Evolutionary conservation across 1,140 invertebrate species (phyloP).

Genomic region (Triops cancriformis): DNA sequence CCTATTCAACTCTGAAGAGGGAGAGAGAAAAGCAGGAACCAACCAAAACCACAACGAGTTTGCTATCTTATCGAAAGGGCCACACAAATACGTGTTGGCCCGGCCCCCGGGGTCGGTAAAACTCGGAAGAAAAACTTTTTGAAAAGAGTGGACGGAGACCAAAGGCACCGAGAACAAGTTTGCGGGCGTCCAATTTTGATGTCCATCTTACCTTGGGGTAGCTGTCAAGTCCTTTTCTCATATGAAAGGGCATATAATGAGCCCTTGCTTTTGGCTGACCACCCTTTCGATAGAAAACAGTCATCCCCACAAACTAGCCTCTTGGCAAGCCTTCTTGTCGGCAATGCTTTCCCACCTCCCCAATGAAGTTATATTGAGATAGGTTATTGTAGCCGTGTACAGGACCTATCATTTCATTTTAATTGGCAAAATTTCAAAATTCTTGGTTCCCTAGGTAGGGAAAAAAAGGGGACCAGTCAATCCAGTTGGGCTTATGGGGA

Average conservation of each 20-base stretch:
- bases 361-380: background rate
- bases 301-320: background rate
- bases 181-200: constrained; percentile 12
- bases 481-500: background rate
- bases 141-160: background rate
- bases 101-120: background rate
- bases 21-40: background rate
- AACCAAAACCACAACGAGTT: background rate
- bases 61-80: background rate
- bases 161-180: constrained; percentile 4
- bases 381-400: background rate
- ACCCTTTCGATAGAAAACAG: constrained; percentile 3
- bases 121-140: background rate
- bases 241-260: constrained; percentile 2
- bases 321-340: background rate
- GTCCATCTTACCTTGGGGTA: background rate
- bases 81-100: background rate
- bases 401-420: background rate
- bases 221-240: constrained; percentile 13
- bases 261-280: background rate
- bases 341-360: background rate
- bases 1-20: background rate
- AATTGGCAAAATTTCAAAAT: background rate
- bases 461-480: background rate
- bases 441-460: background rate